phyloP scores from a whole-genome alignment of 2,113 vertebrate species.

The Barnardius zonarius region DNA sequence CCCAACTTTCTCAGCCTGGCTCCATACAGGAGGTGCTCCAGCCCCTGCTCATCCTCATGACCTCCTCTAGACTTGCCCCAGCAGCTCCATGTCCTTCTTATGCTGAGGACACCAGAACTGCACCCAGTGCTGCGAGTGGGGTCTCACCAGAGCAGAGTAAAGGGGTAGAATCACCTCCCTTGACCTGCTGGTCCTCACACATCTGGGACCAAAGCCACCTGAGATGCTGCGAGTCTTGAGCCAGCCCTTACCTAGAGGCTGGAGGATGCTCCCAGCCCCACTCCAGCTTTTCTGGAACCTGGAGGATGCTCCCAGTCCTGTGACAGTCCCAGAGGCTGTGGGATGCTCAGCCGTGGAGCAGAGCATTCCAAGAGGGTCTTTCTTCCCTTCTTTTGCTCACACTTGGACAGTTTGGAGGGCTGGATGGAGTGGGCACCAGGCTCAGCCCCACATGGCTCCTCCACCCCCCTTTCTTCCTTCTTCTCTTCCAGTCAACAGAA shows the following conservation, averaged over 20 bases:
- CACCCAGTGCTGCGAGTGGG: neutral
- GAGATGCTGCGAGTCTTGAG: neutral
- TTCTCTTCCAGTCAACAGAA: conserved; percentile 81
- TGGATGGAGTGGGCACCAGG: neutral
- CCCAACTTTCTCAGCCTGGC: too few species aligned
- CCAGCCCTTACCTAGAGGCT: neutral
- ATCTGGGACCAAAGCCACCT: rapidly evolving
- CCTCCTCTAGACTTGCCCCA: too few species aligned
- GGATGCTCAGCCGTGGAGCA: rapidly evolving
- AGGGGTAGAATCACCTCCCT: neutral
- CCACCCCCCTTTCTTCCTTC: neutral
- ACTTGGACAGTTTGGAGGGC: rapidly evolving
- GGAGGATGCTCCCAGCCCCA: neutral
- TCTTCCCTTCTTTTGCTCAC: neutral
- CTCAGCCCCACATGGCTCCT: rapidly evolving
- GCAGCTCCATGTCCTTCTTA: too few species aligned
- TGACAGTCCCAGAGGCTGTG: neutral
- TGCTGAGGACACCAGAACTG: too few species aligned
- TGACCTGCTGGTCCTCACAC: neutral
- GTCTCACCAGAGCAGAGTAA: neutral
- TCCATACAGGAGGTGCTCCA: too few species aligned
- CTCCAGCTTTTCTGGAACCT: neutral
- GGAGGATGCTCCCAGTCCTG: neutral
- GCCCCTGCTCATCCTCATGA: too few species aligned
- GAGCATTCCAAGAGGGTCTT: neutral